phyloP scores from a whole-genome alignment of 2,113 vertebrate genomes.

The Crocuta crocuta region DNA sequence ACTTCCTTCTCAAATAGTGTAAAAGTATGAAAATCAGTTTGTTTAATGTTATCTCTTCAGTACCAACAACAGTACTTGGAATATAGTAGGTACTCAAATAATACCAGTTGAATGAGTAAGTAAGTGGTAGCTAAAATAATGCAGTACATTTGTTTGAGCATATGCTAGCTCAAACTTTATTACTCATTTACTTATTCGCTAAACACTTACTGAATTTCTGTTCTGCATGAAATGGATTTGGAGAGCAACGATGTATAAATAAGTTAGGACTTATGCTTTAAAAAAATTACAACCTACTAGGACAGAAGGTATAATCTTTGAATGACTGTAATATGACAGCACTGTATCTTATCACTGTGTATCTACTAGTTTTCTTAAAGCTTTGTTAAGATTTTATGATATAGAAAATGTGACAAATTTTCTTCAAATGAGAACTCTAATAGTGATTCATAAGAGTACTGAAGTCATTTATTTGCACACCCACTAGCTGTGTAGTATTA shows the following conservation, averaged over 20 bases:
- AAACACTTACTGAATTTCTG: background rate
- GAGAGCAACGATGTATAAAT: background rate
- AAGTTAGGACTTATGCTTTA: background rate
- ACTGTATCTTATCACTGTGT: background rate
- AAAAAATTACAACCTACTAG: background rate
- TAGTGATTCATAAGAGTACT: background rate
- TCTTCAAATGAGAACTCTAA: slow-evolving; percentile 33
- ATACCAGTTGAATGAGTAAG: slow-evolving; percentile 14
- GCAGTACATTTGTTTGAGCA: background rate
- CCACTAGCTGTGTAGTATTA: background rate
- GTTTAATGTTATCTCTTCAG: background rate
- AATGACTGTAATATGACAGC: background rate
- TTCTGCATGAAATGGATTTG: slow-evolving; percentile 27
- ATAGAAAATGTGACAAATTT: background rate
- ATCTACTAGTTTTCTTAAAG: slow-evolving; percentile 34
- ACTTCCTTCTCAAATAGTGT: background rate
- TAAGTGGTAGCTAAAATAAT: background rate
- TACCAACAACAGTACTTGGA: background rate
- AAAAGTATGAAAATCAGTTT: background rate
- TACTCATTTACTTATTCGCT: background rate
- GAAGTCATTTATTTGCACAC: background rate
- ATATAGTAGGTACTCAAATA: background rate
- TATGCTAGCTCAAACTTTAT: background rate
- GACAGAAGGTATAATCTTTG: background rate
- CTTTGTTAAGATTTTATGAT: slow-evolving; percentile 8